phyloP scores from a whole-genome alignment of 1,140 invertebrate species.

The Myzus persicae region DNA sequence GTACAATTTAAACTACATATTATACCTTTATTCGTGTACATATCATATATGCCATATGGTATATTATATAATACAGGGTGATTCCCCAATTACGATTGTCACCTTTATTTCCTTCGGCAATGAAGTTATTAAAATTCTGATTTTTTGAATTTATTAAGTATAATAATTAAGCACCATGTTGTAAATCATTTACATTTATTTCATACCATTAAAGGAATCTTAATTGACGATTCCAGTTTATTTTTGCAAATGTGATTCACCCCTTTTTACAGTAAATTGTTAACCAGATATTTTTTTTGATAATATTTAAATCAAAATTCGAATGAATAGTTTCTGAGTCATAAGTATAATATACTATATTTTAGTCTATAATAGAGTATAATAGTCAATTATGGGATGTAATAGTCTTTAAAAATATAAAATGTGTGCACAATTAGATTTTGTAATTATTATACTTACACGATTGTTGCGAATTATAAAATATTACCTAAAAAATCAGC shows the following conservation, averaged over 20 bases:
- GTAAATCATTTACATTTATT: neutral
- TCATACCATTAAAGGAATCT: neutral
- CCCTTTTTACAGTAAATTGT: neutral
- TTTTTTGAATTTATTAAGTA: neutral
- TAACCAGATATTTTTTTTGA: neutral
- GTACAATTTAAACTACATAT: neutral
- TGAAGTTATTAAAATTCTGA: neutral
- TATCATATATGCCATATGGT: too few relatives aligned
- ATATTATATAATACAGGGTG: neutral
- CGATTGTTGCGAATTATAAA: neutral
- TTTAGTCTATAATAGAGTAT: neutral
- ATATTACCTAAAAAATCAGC: neutral
- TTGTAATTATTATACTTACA: neutral
- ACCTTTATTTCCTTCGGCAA: neutral
- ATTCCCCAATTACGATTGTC: neutral
- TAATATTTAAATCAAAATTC: too few relatives aligned
- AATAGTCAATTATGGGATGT: too few relatives aligned
- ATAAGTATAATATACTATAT: neutral
- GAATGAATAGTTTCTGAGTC: neutral
- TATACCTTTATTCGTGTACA: neutral
- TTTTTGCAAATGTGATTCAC: neutral
- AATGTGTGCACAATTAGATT: neutral
- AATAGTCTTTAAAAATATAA: neutral
- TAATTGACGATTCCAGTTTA: too few relatives aligned
- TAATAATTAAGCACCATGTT: neutral